Base-by-base conservation (phyloP, 2,797 vertebrate genomes). In the Balearica regulorum region DNA sequence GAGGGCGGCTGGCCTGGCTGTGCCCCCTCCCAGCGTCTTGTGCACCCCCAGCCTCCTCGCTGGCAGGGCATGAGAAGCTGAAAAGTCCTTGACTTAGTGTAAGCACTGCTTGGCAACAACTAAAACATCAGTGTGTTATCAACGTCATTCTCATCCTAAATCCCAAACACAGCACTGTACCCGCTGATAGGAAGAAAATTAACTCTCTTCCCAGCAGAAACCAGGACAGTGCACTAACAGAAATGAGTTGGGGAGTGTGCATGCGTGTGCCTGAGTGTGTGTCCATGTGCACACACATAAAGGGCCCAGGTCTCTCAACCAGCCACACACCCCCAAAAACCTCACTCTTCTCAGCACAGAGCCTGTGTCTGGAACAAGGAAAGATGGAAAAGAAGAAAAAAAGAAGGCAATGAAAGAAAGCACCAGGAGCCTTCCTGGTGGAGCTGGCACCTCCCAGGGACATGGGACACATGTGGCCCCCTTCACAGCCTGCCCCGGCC, bases 391-490 rank as follows among this genome's bases (percentile, higher is more conserved):
- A 55, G 26, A 78, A 64, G n/a, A 55, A 35, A 54, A 11, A 71
- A 17, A 9, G 41, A 65, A 16, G 75, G 13, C 10, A 29, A 26
- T 9, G 20, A 64, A 75, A 69, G 33, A n/a, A 82, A 46, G 10
- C 3, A 0, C 9, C 0, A 0, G 33, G 16, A 81, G 11, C 5
- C 61, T 70, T 60, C 31, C 25, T 39, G 49, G 54, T 11, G 31
- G 54, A 55, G 54, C 54, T 55, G 53, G 54, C 54, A 55, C 29
- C 54, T 55, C 54, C 54, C 54, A 55, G 54, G 43, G 35, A 48
- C 6, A 7, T 10, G 41, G 41, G 26, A 31, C 22, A 16, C 0
- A 0, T 2, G 2, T 11, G 39, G 14, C 25, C 5, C 7, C 41
- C 41, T 37, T 65, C 39, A 24, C 12, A 62, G 39, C 12, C 44